These are phyloP conservation scores for Blastomussa wellsi DNA, from an alignment of 92 coral and sea anemone species.

Conservation along the genomic window DNA sequence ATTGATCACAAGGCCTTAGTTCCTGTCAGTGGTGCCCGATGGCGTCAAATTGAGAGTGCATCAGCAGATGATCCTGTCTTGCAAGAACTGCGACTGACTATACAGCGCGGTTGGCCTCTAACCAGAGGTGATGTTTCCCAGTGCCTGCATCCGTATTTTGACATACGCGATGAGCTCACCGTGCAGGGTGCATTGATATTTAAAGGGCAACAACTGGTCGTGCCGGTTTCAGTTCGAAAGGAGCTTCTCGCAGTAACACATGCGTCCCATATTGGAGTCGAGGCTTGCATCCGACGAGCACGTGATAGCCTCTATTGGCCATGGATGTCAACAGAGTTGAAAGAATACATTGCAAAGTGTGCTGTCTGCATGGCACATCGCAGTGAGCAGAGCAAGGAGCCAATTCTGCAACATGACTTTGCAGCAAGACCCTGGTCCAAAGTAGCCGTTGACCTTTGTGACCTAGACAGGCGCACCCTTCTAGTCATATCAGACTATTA, in stretches of 20 bases:
- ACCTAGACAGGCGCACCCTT: no score
- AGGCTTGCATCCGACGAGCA: no score
- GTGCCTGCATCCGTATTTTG: constrained; percentile 36
- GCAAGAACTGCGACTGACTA: constrained; percentile 35
- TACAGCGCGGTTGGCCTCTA: constrained; percentile 58
- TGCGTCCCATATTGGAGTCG: constrained; percentile 34
- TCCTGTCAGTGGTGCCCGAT: no score
- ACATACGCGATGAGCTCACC: constrained; percentile 54
- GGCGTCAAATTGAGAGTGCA: no score
- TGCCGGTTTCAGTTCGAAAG: constrained; percentile 46
- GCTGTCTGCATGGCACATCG: constrained; percentile 37
- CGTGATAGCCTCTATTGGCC: no score
- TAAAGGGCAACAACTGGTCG: constrained; percentile 53
- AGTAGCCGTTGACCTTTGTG: no score
- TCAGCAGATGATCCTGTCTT: no score
- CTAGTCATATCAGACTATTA: no score
- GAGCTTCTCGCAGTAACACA: constrained; percentile 39
- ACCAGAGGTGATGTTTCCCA: constrained; percentile 29
- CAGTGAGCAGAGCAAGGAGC: constrained; percentile 45
- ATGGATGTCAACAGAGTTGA: constrained; percentile 49
- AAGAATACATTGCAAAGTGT: constrained; percentile 44
- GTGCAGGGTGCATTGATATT: constrained; percentile 42
- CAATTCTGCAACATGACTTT: constrained; percentile 43
- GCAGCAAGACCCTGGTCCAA: no score
- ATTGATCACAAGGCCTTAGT: no score